Evolutionary conservation across 2,888 invertebrate species (phyloP).

Genomic region (Epicampocera succincta): DNA sequence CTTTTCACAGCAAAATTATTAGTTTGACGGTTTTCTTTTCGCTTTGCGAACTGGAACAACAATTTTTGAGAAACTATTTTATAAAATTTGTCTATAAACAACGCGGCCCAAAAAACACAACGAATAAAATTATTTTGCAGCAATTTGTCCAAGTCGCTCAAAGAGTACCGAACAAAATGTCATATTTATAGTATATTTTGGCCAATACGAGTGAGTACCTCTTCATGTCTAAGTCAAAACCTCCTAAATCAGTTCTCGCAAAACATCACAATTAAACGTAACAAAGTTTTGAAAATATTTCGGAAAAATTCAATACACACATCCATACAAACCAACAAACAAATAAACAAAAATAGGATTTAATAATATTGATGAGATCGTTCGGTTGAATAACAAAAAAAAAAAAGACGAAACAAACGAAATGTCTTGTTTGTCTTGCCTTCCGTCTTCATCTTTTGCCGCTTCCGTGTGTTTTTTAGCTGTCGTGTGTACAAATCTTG

Average conservation of each 20-base stretch:
- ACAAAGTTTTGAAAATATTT: constrained; percentile 50
- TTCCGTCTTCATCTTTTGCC: constrained; percentile 30
- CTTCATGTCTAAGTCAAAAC: constrained; percentile 50
- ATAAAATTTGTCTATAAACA: constrained; percentile 41
- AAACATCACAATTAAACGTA: constrained; percentile 65
- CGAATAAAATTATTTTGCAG: constrained; percentile 36
- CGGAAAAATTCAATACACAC: constrained; percentile 34
- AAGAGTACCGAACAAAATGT: background rate
- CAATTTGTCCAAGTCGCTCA: constrained; percentile 26
- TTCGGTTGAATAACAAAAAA: constrained; percentile 8
- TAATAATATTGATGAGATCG: constrained; percentile 41
- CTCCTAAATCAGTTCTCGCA: constrained; percentile 65
- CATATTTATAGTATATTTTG: constrained; percentile 15
- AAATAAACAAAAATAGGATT: constrained; percentile 23
- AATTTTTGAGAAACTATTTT: background rate
- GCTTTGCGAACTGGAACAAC: constrained; percentile 10
- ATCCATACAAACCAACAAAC: background rate
- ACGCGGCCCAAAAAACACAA: constrained; percentile 17
- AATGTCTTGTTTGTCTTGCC: constrained; percentile 28
- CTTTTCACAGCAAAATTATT: constrained; percentile 23
- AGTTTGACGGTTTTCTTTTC: constrained; percentile 3
- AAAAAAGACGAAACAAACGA: constrained; percentile 1
- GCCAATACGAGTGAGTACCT: constrained; percentile 53
- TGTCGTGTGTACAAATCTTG: constrained; percentile 33
- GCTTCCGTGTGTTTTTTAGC: constrained; percentile 55